Evolutionary conservation across 2,888 invertebrate species (phyloP).

Genomic region (Pristionchus arcanus): DNA sequence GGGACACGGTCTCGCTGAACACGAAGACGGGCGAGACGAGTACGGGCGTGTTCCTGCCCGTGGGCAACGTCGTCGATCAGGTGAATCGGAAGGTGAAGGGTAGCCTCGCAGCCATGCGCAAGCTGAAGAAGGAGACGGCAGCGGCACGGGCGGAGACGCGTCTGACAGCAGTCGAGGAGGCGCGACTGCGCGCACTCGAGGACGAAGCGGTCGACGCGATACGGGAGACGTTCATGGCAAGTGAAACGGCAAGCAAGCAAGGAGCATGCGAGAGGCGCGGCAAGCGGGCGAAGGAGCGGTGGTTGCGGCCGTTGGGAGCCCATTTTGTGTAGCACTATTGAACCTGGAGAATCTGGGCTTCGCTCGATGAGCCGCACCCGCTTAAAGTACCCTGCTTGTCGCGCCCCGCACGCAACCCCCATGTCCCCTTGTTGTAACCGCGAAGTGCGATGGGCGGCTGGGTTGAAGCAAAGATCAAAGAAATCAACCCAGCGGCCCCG

Average conservation of each 20-base stretch:
- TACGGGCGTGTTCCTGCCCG: neutral
- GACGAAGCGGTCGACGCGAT: neutral
- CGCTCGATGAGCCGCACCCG: too few relatives aligned
- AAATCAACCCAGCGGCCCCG: neutral
- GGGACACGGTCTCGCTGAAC: conserved; percentile 45
- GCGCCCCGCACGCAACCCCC: too few relatives aligned
- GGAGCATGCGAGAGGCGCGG: neutral
- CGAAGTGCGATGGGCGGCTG: too few relatives aligned
- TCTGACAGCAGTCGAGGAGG: neutral
- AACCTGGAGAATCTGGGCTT: too few relatives aligned
- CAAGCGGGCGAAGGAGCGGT: neutral
- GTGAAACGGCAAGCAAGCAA: neutral
- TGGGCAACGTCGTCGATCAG: neutral
- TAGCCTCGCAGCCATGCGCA: neutral
- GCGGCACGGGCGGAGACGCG: neutral
- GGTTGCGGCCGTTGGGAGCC: too few relatives aligned
- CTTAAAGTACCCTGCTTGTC: too few relatives aligned
- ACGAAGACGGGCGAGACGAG: conserved; percentile 51
- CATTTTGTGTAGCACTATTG: too few relatives aligned
- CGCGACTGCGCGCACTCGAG: neutral
- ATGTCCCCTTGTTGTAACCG: too few relatives aligned
- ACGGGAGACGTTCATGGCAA: conserved; percentile 7
- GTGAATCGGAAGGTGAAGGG: neutral
- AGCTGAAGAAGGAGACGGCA: neutral
- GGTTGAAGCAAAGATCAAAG: too few relatives aligned